These are phyloP conservation scores for Microplitis mediator DNA, from an alignment of 1,140 invertebrate species.

Conservation along the genomic window DNA sequence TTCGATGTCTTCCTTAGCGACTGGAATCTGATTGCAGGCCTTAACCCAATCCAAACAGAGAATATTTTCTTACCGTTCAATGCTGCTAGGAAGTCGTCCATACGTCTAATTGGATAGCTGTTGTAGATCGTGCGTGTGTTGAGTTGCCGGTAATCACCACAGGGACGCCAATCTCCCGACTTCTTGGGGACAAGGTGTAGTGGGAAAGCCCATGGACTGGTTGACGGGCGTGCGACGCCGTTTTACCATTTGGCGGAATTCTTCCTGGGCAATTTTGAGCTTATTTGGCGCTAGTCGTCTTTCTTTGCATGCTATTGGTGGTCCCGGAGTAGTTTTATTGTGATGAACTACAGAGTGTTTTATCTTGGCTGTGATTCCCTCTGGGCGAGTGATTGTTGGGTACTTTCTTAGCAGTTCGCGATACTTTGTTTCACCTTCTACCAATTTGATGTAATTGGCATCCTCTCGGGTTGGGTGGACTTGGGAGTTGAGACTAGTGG, in stretches of 20 bases:
- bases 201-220: constrained; percentile 52
- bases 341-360: neutral
- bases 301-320: neutral
- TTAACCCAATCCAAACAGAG: constrained; percentile 52
- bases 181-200: constrained; percentile 54
- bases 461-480: too few relatives aligned
- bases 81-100: constrained; percentile 21
- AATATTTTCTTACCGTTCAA: constrained; percentile 45
- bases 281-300: constrained; percentile 32
- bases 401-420: too few relatives aligned
- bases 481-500: too few relatives aligned
- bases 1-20: constrained; percentile 32
- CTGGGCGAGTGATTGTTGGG: too few relatives aligned
- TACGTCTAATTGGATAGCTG: constrained; percentile 43
- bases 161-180: constrained; percentile 45
- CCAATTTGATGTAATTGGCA: too few relatives aligned
- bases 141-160: constrained; percentile 51
- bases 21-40: constrained; percentile 57
- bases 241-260: constrained; percentile 40
- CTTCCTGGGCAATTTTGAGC: neutral
- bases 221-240: constrained; percentile 42
- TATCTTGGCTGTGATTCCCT: too few relatives aligned
- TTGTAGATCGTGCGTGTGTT: constrained; percentile 51
- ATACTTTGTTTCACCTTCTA: too few relatives aligned
- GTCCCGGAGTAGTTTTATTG: neutral